Conservation (phyloP, 2,888 invertebrate genomes). For the Molanna angustata region DNA sequence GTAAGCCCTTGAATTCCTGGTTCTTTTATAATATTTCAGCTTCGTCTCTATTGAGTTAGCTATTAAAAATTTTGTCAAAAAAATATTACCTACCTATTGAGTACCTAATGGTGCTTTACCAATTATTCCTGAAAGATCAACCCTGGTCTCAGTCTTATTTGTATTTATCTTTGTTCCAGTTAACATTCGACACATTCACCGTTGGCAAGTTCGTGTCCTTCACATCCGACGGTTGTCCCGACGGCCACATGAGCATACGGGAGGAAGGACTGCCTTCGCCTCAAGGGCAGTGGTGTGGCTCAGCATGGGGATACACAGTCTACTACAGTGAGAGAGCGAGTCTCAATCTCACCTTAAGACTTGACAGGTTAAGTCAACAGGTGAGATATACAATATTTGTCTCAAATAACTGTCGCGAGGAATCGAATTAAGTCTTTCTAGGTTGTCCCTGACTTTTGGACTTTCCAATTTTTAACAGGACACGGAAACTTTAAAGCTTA, state of each 20-base stretch:
- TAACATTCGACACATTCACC: slow-evolving; percentile 81
- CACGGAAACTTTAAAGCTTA: no score
- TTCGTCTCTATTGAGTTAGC: no score
- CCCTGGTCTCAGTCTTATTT: background rate
- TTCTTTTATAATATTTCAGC: no score
- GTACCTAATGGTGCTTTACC: no score
- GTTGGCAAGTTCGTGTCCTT: slow-evolving; percentile 78
- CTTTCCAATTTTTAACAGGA: no score
- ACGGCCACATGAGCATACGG: slow-evolving; percentile 77
- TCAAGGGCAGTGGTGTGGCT: slow-evolving; percentile 80
- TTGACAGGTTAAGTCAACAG: slow-evolving; percentile 72
- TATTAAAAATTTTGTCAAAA: no score
- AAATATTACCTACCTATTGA: no score
- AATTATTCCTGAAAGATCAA: background rate
- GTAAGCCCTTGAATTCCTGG: no score
- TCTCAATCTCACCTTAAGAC: slow-evolving; percentile 70
- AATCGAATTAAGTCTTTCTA: no score
- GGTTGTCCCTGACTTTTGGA: no score
- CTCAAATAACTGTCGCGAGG: no score
- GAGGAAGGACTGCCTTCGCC: slow-evolving; percentile 69
- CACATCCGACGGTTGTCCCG: slow-evolving; percentile 74
- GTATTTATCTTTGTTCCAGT: slow-evolving; percentile 46
- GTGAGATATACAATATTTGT: no score
- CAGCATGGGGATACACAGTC: slow-evolving; percentile 80
- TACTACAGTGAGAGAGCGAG: slow-evolving; percentile 81